Evolutionary conservation across 2,888 invertebrate genomes (phyloP), one percentile per base, ranked within the genome.

Genomic region (Drosophila demipolita): DNA sequence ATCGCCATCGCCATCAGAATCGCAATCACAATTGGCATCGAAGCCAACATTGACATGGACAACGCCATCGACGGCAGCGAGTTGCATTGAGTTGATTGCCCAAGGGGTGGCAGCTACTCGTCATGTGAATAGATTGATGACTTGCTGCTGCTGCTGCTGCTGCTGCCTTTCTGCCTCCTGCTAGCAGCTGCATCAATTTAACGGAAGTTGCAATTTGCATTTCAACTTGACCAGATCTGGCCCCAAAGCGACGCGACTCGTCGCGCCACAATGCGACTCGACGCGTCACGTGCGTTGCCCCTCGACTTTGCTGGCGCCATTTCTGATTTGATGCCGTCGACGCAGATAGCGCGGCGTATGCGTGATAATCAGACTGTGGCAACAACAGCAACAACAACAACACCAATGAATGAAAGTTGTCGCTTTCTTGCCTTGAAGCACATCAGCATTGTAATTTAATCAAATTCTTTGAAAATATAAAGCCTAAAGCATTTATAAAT

Each of bases 161-260:
- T 29, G 36, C n/a, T 36, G 36, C 35, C 35, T 35, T 33, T 32
- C 33, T 53, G n/a, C 17, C 54, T 33, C 11, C 54, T 38, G 26
- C 36, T 9, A 29, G 38, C 82, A 82, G 84, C 89, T 83, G 89
- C 85, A 67, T 63, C 85, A 85, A 85, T 89, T 85, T 89, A 85
- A 87, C 86, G 86, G 85, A 87, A 89, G 86, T 87, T 89, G 80
- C 85, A 87, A 84, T 87, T 87, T 89, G 87, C 87, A 89, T 87
- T 82, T 84, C 77, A 86, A 81, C 86, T 88, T 88, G 86, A 86
- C 83, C 88, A 76, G 68, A 57, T 50, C 57, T 60, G 55, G 65
- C 58, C 62, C 55, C 75, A 75, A 68, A 33, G 8, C 73, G 80
- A 45, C 45, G 45, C 42, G 42, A 42, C 40, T 15, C 36, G 15